Evolutionary conservation across 1,140 invertebrate species (phyloP), one percentile per base, ranked within the genome.

Genomic region (Mercenaria mercenaria): DNA sequence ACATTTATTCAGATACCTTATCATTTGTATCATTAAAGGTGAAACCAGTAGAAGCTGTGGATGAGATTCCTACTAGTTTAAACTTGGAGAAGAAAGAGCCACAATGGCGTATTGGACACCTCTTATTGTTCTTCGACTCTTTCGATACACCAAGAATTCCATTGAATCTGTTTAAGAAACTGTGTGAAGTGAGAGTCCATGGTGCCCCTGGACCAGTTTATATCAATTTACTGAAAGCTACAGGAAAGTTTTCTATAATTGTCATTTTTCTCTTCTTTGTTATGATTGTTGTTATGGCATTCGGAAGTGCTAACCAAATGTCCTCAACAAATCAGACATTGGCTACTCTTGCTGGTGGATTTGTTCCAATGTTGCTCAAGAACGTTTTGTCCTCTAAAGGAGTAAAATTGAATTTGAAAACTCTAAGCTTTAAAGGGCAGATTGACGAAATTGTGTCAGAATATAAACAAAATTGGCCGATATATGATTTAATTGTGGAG

Each of bases 221-320:
- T 81, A 86, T 94, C 11, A 95, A 95, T 77, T 92, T 95, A 15
- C 90, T 96, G 15, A 84, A 93, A 37, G 95, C 95, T 37, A 94
- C 94, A 8, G 94, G 94, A 29, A 95, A 95, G 83, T 96, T 96
- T 87, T 91, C 95, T 41, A 94, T 94, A 23, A 96, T 95, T 77
- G 94, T 95, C 11, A 89, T 94, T 13, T 96, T 96, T 86, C 83
- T 96, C 0, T 93, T 94, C 81, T 95, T 96, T 91, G 95, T 96
- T 15, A 95, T 95, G 93, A 94, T 96, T 43, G 95, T 96, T 34
- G 95, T 96, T 11, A 94, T 95, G 93, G 94, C 95, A 1, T 96
- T 96, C 89, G 95, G 95, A 47, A 95, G 94, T 76, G 93, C 95
- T 0, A 92, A 93, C 72, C 91, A 93, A 82, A 93, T 96, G 79